Evolutionary conservation across 2,888 invertebrate genomes (phyloP).

Genomic region (Agrochola litura): DNA sequence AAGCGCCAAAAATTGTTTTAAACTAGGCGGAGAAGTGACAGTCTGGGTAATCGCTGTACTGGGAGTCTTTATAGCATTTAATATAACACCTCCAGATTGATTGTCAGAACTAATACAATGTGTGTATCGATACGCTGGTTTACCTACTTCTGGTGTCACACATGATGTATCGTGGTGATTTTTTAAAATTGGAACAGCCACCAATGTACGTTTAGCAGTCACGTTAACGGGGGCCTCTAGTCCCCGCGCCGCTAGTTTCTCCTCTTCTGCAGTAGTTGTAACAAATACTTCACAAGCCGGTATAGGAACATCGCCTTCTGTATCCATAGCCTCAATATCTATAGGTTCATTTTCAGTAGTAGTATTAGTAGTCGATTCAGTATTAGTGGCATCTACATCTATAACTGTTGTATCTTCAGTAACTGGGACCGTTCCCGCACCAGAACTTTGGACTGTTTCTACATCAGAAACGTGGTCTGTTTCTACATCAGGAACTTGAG

Average conservation of each 20-base stretch:
- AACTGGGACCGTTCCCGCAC: not conserved
- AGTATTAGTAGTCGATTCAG: not conserved
- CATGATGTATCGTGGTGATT: not conserved
- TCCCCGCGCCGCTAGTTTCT: not conserved
- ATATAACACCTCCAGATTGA: conserved; percentile 10
- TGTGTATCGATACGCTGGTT: not conserved
- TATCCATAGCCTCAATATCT: conserved; percentile 3
- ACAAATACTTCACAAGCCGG: conserved; percentile 35
- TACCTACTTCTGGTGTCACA: not conserved
- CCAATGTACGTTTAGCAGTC: not conserved
- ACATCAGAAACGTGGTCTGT: not conserved
- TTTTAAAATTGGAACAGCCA: not conserved
- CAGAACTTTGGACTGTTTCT: not conserved
- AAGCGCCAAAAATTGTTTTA: not conserved
- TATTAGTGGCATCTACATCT: conserved; percentile 31
- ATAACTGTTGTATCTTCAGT: not conserved
- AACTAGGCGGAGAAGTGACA: not conserved
- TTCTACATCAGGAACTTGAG: not conserved
- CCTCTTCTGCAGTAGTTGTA: conserved; percentile 4
- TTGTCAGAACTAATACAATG: conserved; percentile 27
- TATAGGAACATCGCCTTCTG: not conserved
- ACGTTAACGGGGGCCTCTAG: not conserved
- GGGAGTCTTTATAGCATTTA: not conserved
- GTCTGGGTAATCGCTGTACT: not conserved
- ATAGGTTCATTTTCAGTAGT: conserved; percentile 4